These are phyloP conservation scores for Aptenodytes forsteri DNA, from an alignment of 2,113 vertebrate species.

Conservation along the genomic window DNA sequence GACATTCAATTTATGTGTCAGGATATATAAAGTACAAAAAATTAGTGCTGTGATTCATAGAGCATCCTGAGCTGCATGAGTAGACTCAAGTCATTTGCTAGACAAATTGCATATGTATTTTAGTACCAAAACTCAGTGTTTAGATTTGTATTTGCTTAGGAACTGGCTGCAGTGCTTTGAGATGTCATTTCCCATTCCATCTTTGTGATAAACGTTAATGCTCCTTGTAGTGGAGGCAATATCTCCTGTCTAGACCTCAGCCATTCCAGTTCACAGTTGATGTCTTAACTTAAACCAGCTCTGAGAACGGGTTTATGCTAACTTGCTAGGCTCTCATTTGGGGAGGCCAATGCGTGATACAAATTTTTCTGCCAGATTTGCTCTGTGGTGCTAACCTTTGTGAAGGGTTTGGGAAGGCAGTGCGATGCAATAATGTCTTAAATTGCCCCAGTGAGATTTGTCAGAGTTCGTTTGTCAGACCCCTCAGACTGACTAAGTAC, in stretches of 20 bases:
- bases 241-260: not conserved
- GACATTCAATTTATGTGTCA: not conserved
- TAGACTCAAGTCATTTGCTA: not conserved
- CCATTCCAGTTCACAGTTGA: not conserved
- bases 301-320: not conserved
- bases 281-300: not conserved
- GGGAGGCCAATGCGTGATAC: not conserved
- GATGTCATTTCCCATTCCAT: not conserved
- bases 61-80: not conserved
- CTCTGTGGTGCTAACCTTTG: not conserved
- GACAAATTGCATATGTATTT: not conserved
- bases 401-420: not conserved
- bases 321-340: not conserved
- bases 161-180: not conserved
- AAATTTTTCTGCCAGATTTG: not conserved
- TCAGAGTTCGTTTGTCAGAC: slow-evolving; percentile 31
- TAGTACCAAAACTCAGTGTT: not conserved
- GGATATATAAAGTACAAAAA: not conserved
- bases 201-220: not conserved
- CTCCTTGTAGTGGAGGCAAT: not conserved
- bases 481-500: not conserved
- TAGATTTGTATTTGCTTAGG: not conserved
- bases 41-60: not conserved
- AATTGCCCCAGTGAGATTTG: slow-evolving; percentile 31
- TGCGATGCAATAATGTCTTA: not conserved